Conservation (phyloP, 2,113 vertebrate species). For the Asarcornis scutulata region DNA sequence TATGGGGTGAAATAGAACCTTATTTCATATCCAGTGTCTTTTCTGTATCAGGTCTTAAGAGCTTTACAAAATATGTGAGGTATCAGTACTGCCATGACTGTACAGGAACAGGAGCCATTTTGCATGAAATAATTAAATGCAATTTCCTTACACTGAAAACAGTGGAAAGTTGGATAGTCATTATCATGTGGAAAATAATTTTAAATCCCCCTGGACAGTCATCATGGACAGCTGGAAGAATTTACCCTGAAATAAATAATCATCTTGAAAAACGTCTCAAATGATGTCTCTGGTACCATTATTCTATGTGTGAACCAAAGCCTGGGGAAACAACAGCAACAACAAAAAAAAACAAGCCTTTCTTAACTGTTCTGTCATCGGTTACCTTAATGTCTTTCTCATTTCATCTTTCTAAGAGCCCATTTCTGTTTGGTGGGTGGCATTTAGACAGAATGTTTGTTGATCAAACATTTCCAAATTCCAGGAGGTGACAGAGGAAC, state of each 20-base stretch:
- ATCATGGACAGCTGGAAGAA: slow-evolving; percentile 29
- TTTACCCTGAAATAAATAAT: slow-evolving; percentile 6
- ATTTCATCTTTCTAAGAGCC: neutral
- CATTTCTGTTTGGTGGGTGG: neutral
- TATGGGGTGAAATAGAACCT: neutral
- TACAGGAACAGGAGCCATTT: neutral
- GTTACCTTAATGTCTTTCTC: neutral
- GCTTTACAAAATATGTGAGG: neutral
- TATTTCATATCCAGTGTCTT: neutral
- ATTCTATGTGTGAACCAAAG: neutral
- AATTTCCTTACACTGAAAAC: slow-evolving; percentile 36
- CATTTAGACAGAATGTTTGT: neutral
- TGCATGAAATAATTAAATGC: slow-evolving; percentile 9
- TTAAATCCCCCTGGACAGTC: slow-evolving; percentile 25
- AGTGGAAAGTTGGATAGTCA: slow-evolving; percentile 33
- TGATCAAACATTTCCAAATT: slow-evolving; percentile 2
- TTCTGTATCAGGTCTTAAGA: neutral
- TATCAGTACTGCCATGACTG: neutral
- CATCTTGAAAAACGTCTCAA: neutral
- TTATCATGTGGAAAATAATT: slow-evolving; percentile 58
- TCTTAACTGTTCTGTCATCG: neutral
- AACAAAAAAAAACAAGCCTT: neutral
- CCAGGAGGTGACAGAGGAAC: neutral
- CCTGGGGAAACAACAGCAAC: neutral
- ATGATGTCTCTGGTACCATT: neutral